phyloP scores from a whole-genome alignment of 1,140 invertebrate genomes.

The Nephotettix cincticeps region DNA sequence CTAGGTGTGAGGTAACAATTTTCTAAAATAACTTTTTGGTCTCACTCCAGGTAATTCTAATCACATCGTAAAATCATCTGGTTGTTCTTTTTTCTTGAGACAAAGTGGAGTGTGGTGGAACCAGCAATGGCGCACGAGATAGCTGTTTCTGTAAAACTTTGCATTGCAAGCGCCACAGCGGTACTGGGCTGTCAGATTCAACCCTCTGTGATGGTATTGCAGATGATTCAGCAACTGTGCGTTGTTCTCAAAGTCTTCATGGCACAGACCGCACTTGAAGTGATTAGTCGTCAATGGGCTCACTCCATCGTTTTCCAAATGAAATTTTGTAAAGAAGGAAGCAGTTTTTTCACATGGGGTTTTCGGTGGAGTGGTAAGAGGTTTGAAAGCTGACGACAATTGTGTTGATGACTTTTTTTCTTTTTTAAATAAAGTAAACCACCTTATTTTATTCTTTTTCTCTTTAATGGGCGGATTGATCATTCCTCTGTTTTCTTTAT shows the following conservation, averaged over 20 bases:
- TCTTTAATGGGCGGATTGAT: conserved; percentile 4
- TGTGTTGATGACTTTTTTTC: not conserved
- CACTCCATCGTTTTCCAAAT: conserved; percentile 14
- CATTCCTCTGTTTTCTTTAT: conserved; percentile 27
- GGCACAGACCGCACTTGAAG: conserved; percentile 41
- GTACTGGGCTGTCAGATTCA: conserved; percentile 38
- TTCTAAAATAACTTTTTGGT: not conserved
- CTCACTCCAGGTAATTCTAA: not conserved
- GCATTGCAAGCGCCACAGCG: conserved; percentile 42
- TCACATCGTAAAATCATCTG: not conserved
- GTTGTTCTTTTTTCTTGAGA: conserved; percentile 28
- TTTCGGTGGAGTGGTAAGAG: not conserved
- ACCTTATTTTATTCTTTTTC: conserved; percentile 33
- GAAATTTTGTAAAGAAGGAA: conserved; percentile 4
- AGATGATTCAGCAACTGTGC: conserved; percentile 38
- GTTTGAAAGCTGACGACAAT: not conserved
- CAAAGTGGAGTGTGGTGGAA: conserved; percentile 42
- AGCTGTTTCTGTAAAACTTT: conserved; percentile 43
- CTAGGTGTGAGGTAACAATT: too few species aligned
- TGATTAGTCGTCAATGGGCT: conserved; percentile 13
- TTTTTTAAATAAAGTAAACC: conserved; percentile 25
- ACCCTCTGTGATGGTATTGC: conserved; percentile 34
- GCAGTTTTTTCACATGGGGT: conserved; percentile 7
- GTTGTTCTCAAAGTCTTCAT: conserved; percentile 38
- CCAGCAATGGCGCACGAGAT: conserved; percentile 39